Evolutionary conservation across 2,797 vertebrate genomes (phyloP), one percentile per base, ranked within the genome.

Genomic region (Glyptemys insculpta): DNA sequence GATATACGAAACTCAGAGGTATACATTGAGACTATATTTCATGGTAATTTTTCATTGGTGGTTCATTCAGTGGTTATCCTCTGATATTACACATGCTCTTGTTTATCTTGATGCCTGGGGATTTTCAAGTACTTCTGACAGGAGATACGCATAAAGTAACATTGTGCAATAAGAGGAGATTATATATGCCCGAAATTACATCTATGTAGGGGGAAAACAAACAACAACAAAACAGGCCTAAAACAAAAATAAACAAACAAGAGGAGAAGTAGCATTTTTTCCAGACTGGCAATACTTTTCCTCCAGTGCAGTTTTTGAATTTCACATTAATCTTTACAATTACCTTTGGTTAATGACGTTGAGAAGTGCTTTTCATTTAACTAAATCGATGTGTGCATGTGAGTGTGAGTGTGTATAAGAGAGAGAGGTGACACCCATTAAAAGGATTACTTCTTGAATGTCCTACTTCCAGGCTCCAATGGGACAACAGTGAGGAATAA

Each of bases 1-100:
- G 44, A 49, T 31, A 29, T 23, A 90, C 85, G 92, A 94, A 96
- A 96, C 93, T 37, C 68, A 72, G 93, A 92, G 89, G 91, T 31
- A 94, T 83, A 94, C 92, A 85, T 2, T 3, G 83, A 94, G 90
- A 88, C 91, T 96, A 56, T 78, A 18, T 49, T 92, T 84, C 83
- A 85, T 1, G 19, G 83, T 74, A 87, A 78, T 91, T 83, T 65
- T 72, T 94, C 93, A 83, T 87, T 41, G 76, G 78, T 92, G 88
- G 74, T 81, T 62, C 87, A 78, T 19, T n/a, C 94, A 25, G 68
- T 37, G 21, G 68, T 37, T 72, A 72, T 72, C n/a, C 23, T 72
- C 68, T 41, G n/a, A 41, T 72, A 41, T 72, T 72, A 23, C 21
- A 72, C n/a, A 72, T n/a, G n/a, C 18, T 25, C 47, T 81, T 88